Base-by-base conservation (phyloP, 2,113 vertebrate species). In the Delphinapterus leucas region DNA sequence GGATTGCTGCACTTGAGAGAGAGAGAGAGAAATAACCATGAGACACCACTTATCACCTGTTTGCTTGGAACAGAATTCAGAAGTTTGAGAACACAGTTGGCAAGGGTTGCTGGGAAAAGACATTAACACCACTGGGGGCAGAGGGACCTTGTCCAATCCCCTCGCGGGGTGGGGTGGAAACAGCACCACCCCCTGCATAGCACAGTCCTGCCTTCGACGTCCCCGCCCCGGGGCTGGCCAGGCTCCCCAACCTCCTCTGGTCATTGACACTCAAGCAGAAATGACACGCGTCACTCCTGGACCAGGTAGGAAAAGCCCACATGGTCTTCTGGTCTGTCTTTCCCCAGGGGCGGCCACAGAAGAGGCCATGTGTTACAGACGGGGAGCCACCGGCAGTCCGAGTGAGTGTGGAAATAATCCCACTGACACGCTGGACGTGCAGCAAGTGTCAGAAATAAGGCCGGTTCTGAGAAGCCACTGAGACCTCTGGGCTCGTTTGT, bases 1-100 rank as follows among this genome's bases (percentile, higher is more conserved):
- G 97, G 99, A 99, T 99, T 99, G 99, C 99, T 99, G 99, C 99
- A 99, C 99, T 99, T 99, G 98, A 98, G 98, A 98, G 98, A 98
- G 96, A 97, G 2, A 21, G 77, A 85, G 2, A 94, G 80, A 36
- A 88, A 83, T 92, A 65, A 26, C 55, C 1, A 0, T 79, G 96
- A 97, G 96, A 86, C 18, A 86, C 79, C 77, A 2, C 49, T 15
- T 12, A 11, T 18, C 65, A 33, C 86, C 47, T 36, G 47, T 15
- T 11, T 1, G 3, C 38, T 2, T 2, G 44, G 55, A 6, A 0
- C 14, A 11, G 15, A 28, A 80, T 6, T 10, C 44, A 31, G 3
- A 4, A 58, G n/a, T 0, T 15, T 6, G 63, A n/a, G 73, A 25
- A 23, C 15, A 1, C 23, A 4, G 31, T 3, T 25, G 83, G 67